These are phyloP conservation scores for Drosophila murphyi DNA, from an alignment of 1,140 invertebrate genomes.

Conservation along the genomic window DNA sequence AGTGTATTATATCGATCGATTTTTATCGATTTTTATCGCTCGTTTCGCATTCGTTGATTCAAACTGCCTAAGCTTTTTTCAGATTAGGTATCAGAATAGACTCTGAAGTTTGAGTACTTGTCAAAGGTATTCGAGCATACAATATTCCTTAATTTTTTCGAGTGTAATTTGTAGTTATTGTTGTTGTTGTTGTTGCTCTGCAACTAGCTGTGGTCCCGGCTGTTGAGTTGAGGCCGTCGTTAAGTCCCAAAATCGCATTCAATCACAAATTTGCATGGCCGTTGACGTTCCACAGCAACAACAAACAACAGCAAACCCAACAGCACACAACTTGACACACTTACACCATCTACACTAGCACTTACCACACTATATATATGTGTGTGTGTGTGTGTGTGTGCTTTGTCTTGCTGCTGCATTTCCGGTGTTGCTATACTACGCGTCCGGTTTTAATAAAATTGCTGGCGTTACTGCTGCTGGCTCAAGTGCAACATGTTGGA, in stretches of 20 bases:
- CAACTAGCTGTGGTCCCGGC: conserved; percentile 58
- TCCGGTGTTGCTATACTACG: conserved; percentile 73
- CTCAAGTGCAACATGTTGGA: conserved; percentile 72
- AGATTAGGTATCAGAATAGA: no score
- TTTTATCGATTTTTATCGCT: no score
- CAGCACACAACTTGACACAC: conserved; percentile 67
- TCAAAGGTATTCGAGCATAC: no score
- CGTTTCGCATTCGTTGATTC: no score
- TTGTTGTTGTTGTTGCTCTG: conserved; percentile 24
- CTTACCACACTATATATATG: neutral
- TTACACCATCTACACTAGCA: conserved; percentile 23
- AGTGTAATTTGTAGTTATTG: conserved; percentile 14
- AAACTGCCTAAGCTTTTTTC: no score
- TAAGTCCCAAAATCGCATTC: conserved; percentile 78
- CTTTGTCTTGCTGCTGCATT: conserved; percentile 60
- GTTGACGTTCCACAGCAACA: conserved; percentile 58
- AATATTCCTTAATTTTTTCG: neutral
- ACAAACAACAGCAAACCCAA: conserved; percentile 20
- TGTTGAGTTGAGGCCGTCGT: conserved; percentile 51
- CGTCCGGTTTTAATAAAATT: conserved; percentile 83
- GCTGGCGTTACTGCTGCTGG: conserved; percentile 46
- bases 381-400: conserved; percentile 16
- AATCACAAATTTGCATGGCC: conserved; percentile 69
- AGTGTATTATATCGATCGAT: no score
- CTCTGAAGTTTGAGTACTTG: no score